Evolutionary conservation across 1,140 invertebrate genomes (phyloP), one percentile per base, ranked within the genome.

Genomic region (Zaprionus vittiger): DNA sequence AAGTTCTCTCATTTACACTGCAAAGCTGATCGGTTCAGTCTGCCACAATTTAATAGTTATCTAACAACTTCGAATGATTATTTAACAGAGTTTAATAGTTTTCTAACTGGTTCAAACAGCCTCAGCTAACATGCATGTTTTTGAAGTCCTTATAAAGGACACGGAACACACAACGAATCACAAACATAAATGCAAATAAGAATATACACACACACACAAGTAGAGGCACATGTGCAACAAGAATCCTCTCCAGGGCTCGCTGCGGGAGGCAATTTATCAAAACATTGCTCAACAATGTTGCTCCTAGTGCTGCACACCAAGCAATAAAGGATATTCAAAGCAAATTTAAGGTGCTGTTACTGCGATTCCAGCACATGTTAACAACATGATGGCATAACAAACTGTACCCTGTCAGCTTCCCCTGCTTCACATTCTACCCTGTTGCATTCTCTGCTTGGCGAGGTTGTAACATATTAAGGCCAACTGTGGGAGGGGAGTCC

Each of bases 311-410:
- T 44, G 14, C n/a, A 57, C 24, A 22, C 38, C n/a, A 26, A 56
- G 52, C 59, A 73, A 71, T 72, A 77, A 65, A 80, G 77, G 63
- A 86, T 87, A 87, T 86, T 87, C 80, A 83, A 80, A 87, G 72
- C 69, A 62, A 67, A 56, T 83, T 69, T 63, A 80, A 81, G 66
- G 71, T 65, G 71, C 73, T 89, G 37, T 47, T 49, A 15, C 28
- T 54, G 61, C 28, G 80, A 67, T 81, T 72, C 34, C 71, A 84
- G 81, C 81, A 83, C 71, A 71, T 83, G 84, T 89, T 83, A 83
- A 86, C 83, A 87, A 83, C 76, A 69, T 70, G 61, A 72, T 72
- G 66, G 70, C 66, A 77, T 5, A 41, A n/a, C n/a, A 4, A 5
- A n/a, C n/a, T 9, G n/a, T n/a, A n/a, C 41, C 41, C 15, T 17